Evolutionary conservation across 2,113 vertebrate genomes (phyloP).

Genomic region (Chaetops frenatus): DNA sequence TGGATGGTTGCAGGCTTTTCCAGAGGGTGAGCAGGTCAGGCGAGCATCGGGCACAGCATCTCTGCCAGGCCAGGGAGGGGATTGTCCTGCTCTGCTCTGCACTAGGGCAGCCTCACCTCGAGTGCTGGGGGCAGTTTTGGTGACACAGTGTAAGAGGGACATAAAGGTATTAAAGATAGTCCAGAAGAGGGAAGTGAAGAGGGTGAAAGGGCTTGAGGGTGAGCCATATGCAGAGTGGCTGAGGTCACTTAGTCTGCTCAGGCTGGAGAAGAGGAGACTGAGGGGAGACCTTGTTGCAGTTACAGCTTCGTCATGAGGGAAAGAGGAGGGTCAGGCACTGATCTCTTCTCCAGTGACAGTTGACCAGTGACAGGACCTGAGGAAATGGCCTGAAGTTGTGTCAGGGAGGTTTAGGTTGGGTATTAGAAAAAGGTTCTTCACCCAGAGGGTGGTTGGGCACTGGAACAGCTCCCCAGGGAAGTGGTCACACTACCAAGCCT

Average conservation of each 20-base stretch:
- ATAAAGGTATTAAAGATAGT: not conserved
- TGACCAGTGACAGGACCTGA: not conserved
- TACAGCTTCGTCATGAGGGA: not conserved
- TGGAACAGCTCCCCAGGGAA: not conserved
- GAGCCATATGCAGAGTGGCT: rapidly evolving
- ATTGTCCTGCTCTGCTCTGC: not conserved
- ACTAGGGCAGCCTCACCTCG: rapidly evolving
- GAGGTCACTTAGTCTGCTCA: not conserved
- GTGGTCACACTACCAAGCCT: not conserved
- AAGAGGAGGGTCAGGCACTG: not conserved
- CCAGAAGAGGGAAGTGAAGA: not conserved
- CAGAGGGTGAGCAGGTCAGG: not conserved
- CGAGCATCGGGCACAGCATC: not conserved
- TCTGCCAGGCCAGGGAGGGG: rapidly evolving
- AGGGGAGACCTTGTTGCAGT: not conserved
- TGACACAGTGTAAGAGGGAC: not conserved
- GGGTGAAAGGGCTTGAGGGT: not conserved
- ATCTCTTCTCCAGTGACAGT: not conserved
- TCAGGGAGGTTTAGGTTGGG: not conserved
- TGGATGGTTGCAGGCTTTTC: not conserved
- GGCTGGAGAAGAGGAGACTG: not conserved
- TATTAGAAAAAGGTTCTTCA: not conserved
- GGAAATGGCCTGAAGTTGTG: not conserved
- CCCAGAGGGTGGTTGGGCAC: too few species aligned
- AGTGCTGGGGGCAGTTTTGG: too few species aligned